Base-by-base conservation (phyloP, 1,140 invertebrate genomes). In the Zaprionus lachaisei region DNA sequence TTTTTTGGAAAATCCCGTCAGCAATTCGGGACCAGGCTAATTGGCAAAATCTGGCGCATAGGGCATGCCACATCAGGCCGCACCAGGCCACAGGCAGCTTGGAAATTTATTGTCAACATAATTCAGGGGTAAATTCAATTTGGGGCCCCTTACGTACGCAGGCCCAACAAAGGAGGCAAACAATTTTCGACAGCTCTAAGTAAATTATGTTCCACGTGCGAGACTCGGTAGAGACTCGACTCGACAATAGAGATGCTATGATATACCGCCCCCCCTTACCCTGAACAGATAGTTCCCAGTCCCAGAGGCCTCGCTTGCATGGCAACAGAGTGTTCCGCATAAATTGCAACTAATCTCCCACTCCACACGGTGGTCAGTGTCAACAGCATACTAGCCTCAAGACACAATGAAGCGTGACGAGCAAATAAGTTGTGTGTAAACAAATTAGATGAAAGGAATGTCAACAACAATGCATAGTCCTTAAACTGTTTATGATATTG, bases 81-180 rank as follows among this genome's bases (percentile, higher is more conserved):
- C 15, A 41, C 31, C 38, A 41, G 38, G 62, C 41, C 41, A 66
- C 70, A 62, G 44, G 62, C 68, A 58, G 41, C 62, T 24, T 12
- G 5, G 37, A 65, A 61, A 66, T 77, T 72, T 72, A 77, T 77
- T 66, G 56, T 67, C 62, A 47, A 66, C 74, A 77, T 77, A 67
- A 77, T 72, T 77, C 69, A 77, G 24, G 49, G 38, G 20, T 12
- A 62, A 72, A 72, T 77, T 72, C 62, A 77, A 62, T 77, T 72
- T 47, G 69, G 12, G 17, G 37, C 24, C 20, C 47, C 47, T 4
- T 1, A 51, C 17, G 56, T 14, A 20, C 54, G 58, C 49, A 62
- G 47, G 22, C 57, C 57, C 49, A 61, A 22, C 57, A 51, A 38
- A 54, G 54, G 24, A 54, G 24, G 15, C 34, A 65, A 65, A 71